Evolutionary conservation across 2,797 vertebrate species (phyloP).

Genomic region (Dendrocincla tyrannina): DNA sequence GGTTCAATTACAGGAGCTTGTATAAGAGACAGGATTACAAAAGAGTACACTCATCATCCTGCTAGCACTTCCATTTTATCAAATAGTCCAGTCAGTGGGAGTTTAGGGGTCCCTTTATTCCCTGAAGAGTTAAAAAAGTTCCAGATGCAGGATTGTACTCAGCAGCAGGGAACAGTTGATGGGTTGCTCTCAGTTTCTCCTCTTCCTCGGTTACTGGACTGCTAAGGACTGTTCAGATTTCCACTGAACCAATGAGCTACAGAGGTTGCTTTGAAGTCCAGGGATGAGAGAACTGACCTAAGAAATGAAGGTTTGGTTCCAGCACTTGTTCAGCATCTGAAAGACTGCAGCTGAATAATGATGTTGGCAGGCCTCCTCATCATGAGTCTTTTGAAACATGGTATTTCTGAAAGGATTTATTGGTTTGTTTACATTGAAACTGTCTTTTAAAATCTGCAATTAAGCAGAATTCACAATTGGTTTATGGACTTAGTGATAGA

Average conservation of each 20-base stretch:
- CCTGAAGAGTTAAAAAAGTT: not conserved
- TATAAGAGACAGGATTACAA: not conserved
- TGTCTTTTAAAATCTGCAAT: not conserved
- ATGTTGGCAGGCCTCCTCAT: not conserved
- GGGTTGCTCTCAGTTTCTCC: not conserved
- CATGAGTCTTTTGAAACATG: not conserved
- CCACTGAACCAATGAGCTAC: not conserved
- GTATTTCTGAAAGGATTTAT: not conserved
- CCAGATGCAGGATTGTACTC: not conserved
- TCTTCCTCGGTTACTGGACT: not conserved
- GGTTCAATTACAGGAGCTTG: not conserved
- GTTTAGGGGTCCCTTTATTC: not conserved
- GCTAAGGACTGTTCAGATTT: not conserved
- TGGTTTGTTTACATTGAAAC: not conserved
- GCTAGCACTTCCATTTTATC: not conserved
- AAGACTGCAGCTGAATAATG: not conserved
- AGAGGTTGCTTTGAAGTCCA: not conserved
- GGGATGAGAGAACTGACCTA: not conserved
- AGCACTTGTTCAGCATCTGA: not conserved
- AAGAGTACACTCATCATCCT: not conserved
- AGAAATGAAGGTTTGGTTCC: not conserved
- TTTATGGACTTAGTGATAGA: not conserved
- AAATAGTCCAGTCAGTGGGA: fast-evolving
- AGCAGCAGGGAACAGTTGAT: not conserved
- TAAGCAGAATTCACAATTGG: not conserved